phyloP scores from a whole-genome alignment of 2,797 vertebrate genomes.

The Lepilemur ruficaudatus region DNA sequence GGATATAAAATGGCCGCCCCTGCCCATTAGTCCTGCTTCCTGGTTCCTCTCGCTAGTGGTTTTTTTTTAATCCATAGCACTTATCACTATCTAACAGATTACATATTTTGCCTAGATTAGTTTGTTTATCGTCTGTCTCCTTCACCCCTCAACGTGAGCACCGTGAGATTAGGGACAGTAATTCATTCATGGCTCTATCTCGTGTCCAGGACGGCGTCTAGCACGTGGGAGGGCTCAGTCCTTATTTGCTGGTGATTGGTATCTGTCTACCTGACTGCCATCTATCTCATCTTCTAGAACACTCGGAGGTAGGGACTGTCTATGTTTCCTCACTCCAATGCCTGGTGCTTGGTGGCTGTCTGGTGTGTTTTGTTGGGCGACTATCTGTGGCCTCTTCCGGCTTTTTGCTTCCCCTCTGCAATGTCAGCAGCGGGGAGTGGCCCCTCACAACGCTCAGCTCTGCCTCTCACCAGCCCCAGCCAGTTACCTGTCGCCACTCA shows the following conservation, averaged over 20 bases:
- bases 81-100: not conserved
- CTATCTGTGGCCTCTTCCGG: accelerated
- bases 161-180: not conserved
- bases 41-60: not conserved
- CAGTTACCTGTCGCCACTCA: too few species aligned
- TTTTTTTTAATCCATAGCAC: not conserved
- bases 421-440: not conserved
- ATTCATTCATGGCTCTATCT: not conserved
- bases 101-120: not conserved
- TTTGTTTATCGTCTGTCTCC: not conserved
- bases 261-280: not conserved
- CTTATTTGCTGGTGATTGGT: not conserved
- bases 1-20: not conserved
- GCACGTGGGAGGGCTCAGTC: not conserved
- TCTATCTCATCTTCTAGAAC: not conserved
- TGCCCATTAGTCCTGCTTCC: not conserved
- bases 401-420: not conserved
- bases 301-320: not conserved
- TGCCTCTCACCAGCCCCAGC: not conserved
- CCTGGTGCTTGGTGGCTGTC: not conserved
- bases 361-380: not conserved
- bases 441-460: not conserved
- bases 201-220: not conserved
- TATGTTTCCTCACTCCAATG: not conserved
- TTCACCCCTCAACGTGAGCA: accelerated